Conservation (phyloP, 1,140 invertebrate genomes). For the Glossosoma conforme region DNA sequence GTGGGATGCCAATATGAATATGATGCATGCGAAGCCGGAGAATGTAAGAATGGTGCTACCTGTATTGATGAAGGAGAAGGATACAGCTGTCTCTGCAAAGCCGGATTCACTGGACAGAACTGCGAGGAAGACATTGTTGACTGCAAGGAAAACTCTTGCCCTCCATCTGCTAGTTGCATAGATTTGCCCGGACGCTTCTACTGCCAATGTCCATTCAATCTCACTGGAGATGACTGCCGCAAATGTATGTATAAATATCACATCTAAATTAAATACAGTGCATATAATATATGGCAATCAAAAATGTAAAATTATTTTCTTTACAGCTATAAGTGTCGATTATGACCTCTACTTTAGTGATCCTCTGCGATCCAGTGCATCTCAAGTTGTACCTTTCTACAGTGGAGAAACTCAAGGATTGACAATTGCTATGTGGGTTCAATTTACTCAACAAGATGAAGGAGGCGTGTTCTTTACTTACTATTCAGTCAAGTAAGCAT, state of each 20-base stretch:
- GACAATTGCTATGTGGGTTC: conserved; percentile 93
- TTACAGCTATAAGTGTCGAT: conserved; percentile 86
- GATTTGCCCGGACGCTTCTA: conserved; percentile 90
- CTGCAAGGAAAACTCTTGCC: conserved; percentile 91
- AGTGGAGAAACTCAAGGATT: conserved; percentile 70
- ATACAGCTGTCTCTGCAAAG: conserved; percentile 80
- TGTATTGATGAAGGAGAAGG: conserved; percentile 80
- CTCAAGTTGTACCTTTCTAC: conserved; percentile 85
- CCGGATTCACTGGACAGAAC: conserved; percentile 80
- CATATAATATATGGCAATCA: too few species aligned
- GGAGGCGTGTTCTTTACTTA: conserved; percentile 91
- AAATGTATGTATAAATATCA: conserved; percentile 66
- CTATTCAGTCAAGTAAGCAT: conserved; percentile 73
- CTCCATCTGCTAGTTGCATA: conserved; percentile 88
- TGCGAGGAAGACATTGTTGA: conserved; percentile 91
- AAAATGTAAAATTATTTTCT: conserved; percentile 5
- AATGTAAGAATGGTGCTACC: conserved; percentile 89
- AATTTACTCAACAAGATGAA: conserved; percentile 85
- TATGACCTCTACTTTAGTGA: conserved; percentile 95
- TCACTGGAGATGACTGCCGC: conserved; percentile 93
- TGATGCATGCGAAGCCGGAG: conserved; percentile 80
- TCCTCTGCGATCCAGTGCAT: conserved; percentile 78
- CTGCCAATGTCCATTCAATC: conserved; percentile 93
- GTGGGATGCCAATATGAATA: conserved; percentile 92
- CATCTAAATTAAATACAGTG: neutral